Percentiles rank a stretch among this genome's conserved stretches.
Evolutionary conservation across 2,797 vertebrate genomes (phyloP).

Genomic region (Rhinogobio ventralis): DNA sequence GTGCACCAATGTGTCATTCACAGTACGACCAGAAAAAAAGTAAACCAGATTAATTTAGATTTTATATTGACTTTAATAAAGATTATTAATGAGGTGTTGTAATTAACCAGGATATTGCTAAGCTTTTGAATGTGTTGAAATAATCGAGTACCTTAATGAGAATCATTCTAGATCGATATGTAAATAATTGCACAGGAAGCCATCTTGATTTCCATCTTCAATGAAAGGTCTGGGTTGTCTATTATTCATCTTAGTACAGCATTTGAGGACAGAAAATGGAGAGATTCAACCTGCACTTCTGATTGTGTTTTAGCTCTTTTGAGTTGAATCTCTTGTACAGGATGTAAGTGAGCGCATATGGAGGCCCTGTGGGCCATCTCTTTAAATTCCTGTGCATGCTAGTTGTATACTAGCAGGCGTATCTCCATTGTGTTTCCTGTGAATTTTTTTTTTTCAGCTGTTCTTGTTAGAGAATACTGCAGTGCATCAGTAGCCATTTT

Average conservation of each 20-base stretch:
- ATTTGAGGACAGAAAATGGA: constrained; percentile 6
- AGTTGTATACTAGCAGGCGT: background rate
- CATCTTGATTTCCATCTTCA: constrained; percentile 36
- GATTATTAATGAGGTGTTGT: background rate
- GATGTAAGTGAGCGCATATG: background rate
- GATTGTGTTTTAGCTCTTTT: background rate
- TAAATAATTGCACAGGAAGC: constrained; percentile 13
- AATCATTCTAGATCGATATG: background rate
- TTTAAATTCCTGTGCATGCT: constrained; percentile 15
- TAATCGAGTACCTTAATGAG: background rate
- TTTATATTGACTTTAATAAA: background rate
- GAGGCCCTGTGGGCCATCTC: constrained; percentile 25
- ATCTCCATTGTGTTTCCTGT: constrained; percentile 29
- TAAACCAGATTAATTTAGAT: background rate
- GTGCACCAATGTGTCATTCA: background rate
- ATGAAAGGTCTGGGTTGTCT: constrained; percentile 1
- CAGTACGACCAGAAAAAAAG: background rate
- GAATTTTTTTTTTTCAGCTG: background rate
- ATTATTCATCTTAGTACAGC: constrained; percentile 7
- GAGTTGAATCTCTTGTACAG: background rate
- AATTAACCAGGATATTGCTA: background rate
- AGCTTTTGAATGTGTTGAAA: constrained; percentile 10
- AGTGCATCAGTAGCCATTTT: constrained; percentile 52
- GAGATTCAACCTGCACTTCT: constrained; percentile 17
- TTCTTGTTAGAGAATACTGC: constrained; percentile 51